These are phyloP conservation scores for Heloderma charlesbogerti DNA, from an alignment of 2,113 vertebrate species.

Conservation along the genomic window DNA sequence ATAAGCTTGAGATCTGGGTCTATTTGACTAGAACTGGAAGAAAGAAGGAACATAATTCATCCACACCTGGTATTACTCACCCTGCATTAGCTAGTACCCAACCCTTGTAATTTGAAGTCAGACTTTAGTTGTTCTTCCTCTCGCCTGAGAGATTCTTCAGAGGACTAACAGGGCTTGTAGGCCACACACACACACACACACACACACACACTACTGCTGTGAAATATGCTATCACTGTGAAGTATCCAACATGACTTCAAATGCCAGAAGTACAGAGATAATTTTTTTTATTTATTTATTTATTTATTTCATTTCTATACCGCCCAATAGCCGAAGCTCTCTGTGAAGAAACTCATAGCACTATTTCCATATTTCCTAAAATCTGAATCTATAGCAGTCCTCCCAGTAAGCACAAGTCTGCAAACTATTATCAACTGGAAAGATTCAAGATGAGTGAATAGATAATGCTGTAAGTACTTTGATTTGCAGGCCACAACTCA, in stretches of 20 bases:
- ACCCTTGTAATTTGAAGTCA: neutral
- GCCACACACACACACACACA: too few species aligned
- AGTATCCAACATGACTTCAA: neutral
- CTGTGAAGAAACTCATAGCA: neutral
- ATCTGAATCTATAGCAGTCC: neutral
- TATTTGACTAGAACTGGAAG: neutral
- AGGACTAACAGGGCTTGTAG: neutral
- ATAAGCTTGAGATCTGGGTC: neutral
- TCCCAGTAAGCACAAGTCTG: neutral
- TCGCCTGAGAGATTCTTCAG: neutral
- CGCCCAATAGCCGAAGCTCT: too few species aligned
- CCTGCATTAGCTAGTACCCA: neutral
- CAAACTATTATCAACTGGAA: neutral
- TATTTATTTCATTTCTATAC: too few species aligned
- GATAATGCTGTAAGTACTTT: neutral
- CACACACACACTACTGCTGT: constrained; percentile 15
- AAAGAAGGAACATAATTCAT: too few species aligned
- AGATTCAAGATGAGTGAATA: neutral
- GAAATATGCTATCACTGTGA: constrained; percentile 35
- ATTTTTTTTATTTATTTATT: too few species aligned
- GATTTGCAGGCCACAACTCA: neutral
- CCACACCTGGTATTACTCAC: neutral
- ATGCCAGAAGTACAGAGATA: neutral
- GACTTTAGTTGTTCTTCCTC: neutral
- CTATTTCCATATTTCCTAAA: neutral